Base-by-base conservation (phyloP, 2,888 invertebrate species). In the Leucania comma region DNA sequence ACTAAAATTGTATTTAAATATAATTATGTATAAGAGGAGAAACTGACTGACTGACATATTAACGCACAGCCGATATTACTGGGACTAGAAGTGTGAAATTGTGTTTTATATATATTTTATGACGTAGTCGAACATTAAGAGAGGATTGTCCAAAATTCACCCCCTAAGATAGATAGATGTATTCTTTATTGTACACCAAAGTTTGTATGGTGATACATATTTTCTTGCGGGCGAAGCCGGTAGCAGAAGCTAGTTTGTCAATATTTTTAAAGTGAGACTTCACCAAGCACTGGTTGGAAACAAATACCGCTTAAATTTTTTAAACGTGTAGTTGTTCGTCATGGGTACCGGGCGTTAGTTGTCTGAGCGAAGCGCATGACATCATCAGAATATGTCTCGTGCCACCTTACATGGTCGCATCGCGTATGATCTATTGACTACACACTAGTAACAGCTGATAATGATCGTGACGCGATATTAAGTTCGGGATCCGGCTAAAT, bases 391-490 rank as follows among this genome's bases (percentile, higher is more conserved):
- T 91, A 88, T 88, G 91, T 91, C 90, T 90, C 87, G 90, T 90
- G 88, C 90, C 85, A 88, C 95, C 95, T 90, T 95, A 95, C 93
- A 94, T 93, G 95, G 95, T 90, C 90, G 90, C 90, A 89, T 84
- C 90, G 90, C 86, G 91, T 93, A 94, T 95, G 94, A 94, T 94
- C 91, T 93, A 94, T 93, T 89, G 89, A 85, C 87, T 89, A 89
- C 87, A 88, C 83, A 84, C 86, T 86, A 87, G 84, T 87, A 91
- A 90, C 95, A 94, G 93, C 93, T 95, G 95, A 93, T 91, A 87
- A 86, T 85, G 85, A 87, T 88, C 88, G 89, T 93, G 92, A 91
- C 90, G 93, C 87, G 88, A 87, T 87, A 86, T 87, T 88, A 83
- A 85, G 87, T 86, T 86, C 86, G 87, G 87, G 86, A 85, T 87